Base-by-base conservation (phyloP, 2,113 vertebrate genomes). In the Zosterops japonicus region DNA sequence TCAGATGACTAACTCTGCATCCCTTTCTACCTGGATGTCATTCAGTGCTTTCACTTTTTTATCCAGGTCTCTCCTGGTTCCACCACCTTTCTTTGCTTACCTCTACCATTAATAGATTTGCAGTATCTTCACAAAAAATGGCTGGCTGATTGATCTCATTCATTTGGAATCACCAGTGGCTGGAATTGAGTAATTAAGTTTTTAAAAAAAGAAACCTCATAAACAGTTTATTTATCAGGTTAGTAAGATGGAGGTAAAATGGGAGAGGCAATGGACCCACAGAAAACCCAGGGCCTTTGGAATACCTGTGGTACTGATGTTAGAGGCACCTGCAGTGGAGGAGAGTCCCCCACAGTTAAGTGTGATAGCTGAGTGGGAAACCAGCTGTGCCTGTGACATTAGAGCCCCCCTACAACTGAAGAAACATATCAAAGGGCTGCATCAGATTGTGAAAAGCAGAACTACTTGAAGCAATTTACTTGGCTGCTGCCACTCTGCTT, bases 401-500 rank as follows among this genome's bases (percentile, higher is more conserved):
- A 87, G 53, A 46, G 53, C 31, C 69, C 49, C 18, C 68, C 35
- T 41, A 14, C 83, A 72, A 77, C 7, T 65, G 55, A 86, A 31
- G 23, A 72, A 81, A 89, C 22, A 19, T 44, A 90, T 91, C 88
- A 67, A 68, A 96, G 60, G 72, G 71, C 49, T 81, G 56, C 31
- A 70, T 65, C 82, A 74, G 55, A 74, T 20, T 44, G 57, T 88
- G 55, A 56, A 87, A 86, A 93, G 61, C 57, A 94, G 88, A 91
- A 20, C 53, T 50, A 76, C 60, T 87, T 71, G 65, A 92, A 93
- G 85, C 31, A 92, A 91, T 35, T 87, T 69, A 47, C 82, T 95
- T 19, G 28, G 71, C 74, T 88, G 82, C 81, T 96, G 79, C 56
- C 88, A 59, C 63, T 96, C 80, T 68, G 47, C 68, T 89, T 83